Evolutionary conservation across 1,140 invertebrate species (phyloP), one percentile per base, ranked within the genome.

Genomic region (Rhyzopertha dominica): DNA sequence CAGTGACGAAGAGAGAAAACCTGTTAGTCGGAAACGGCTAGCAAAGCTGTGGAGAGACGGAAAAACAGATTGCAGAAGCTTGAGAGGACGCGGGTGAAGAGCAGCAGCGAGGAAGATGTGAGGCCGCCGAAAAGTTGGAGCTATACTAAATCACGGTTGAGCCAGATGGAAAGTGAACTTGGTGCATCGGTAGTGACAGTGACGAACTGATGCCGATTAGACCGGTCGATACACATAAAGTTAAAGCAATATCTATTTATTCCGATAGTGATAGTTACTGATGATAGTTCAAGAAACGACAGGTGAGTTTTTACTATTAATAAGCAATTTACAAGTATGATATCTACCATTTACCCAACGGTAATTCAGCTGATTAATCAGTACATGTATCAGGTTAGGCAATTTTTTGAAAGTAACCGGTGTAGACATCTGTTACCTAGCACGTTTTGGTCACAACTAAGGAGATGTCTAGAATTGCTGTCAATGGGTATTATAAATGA

Each of bases 141-240:
- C 49, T 57, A 50, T 45, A 54, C 56, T 54, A 70, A 61, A 61
- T 56, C 77, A 70, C 41, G 79, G 75, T 17, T 65, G 8, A 73
- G 75, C 41, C 79, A 84, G 59, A 82, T 87, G 75, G 82, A 84
- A 58, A 79, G 77, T 61, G 82, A 87, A 67, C 71, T 78, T 66
- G 70, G 73, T 46, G 65, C 68, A 23, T 77, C 79, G 1, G 76
- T 29, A 81, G 80, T 49, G 85, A 88, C 54, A 87, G 83, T 61
- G 84, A 87, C 66, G 85, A 87, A 43, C 63, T 87, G 17, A 74
- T 87, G 66, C 75, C 79, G 30, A 74, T 70, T 46, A 75, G 69
- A 61, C 39, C 39, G 46, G 46, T 35, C 36, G 61, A 73, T 71
- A 60, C 40, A 39, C 52, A 51, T 12, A 58, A 44, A 56, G 42